Percentiles rank a stretch among this genome's conserved stretches.
Conservation (phyloP, 2,113 vertebrate genomes). For the Grammomys surdaster region DNA sequence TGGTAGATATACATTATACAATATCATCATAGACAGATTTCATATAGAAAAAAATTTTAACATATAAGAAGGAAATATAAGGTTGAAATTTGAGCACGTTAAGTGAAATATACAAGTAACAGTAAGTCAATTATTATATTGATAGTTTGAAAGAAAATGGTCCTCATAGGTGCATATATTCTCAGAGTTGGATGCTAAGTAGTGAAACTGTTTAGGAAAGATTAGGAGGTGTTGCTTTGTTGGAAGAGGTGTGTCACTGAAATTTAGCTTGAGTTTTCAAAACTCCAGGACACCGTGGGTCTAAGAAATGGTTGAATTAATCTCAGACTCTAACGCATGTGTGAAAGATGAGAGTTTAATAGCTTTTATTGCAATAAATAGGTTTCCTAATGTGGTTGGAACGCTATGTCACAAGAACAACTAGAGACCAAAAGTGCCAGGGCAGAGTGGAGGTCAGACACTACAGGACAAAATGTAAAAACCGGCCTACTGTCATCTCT, state of each 20-base stretch:
- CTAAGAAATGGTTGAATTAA: not conserved
- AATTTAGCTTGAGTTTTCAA: not conserved
- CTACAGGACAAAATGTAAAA: slow-evolving; percentile 20
- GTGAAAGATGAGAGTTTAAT: not conserved
- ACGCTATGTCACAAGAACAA: slow-evolving; percentile 22
- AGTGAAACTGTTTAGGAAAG: not conserved
- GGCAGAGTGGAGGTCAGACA: not conserved
- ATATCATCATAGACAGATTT: not conserved
- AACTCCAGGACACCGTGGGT: not conserved
- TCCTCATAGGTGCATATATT: not conserved
- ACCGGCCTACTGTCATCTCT: not conserved
- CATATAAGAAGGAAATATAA: not conserved
- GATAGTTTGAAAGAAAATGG: not conserved
- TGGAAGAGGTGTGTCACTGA: not conserved
- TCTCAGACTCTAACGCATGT: not conserved
- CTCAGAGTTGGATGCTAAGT: too few species aligned
- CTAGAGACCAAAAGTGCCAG: not conserved
- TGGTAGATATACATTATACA: not conserved
- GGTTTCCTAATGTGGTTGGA: not conserved
- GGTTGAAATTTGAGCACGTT: not conserved
- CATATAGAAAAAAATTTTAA: slow-evolving; percentile 25
- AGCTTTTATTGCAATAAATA: not conserved
- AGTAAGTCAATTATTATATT: not conserved
- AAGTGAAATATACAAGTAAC: slow-evolving; percentile 25
- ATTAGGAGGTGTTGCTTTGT: not conserved